phyloP scores from a whole-genome alignment of 2,888 invertebrate species.

The Cerastoderma edule region DNA sequence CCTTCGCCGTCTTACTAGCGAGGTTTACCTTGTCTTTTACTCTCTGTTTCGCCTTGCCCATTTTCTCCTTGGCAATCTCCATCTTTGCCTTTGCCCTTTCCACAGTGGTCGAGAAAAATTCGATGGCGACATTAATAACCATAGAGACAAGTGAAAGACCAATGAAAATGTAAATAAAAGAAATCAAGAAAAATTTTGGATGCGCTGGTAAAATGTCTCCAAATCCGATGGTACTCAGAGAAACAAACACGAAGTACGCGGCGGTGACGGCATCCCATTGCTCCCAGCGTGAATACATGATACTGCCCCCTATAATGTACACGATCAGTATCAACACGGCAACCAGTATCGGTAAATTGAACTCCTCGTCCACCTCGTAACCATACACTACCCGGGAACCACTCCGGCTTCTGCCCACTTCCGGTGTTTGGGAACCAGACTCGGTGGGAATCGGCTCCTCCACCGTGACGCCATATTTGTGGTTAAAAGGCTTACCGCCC shows the following conservation, averaged over 20 bases:
- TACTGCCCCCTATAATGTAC: conserved; percentile 94
- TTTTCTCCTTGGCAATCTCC: conserved; percentile 64
- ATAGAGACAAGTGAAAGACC: conserved; percentile 97
- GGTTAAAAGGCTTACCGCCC: conserved; percentile 2
- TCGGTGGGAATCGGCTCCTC: conserved; percentile 24
- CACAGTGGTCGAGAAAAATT: conserved; percentile 70
- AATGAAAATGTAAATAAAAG: conserved; percentile 96
- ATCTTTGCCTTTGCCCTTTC: conserved; percentile 72
- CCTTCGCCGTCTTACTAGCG: conserved; percentile 54
- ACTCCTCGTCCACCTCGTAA: conserved; percentile 87
- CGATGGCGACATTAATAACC: conserved; percentile 95
- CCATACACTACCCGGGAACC: conserved; percentile 55
- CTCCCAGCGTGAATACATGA: conserved; percentile 87
- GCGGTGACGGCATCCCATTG: conserved; percentile 96
- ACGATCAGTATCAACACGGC: conserved; percentile 92
- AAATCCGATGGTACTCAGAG: conserved; percentile 89
- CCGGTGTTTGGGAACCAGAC: conserved; percentile 24
- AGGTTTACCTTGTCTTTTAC: conserved; percentile 58
- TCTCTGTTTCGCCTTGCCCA: conserved; percentile 59
- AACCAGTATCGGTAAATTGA: conserved; percentile 95
- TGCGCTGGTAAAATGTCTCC: conserved; percentile 95
- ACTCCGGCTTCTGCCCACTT: conserved; percentile 47
- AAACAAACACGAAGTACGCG: conserved; percentile 95
- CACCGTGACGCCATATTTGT: conserved; percentile 13
- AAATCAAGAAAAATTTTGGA: conserved; percentile 94